Evolutionary conservation across 2,113 vertebrate genomes (phyloP).

Genomic region (Carettochelys insculpta): DNA sequence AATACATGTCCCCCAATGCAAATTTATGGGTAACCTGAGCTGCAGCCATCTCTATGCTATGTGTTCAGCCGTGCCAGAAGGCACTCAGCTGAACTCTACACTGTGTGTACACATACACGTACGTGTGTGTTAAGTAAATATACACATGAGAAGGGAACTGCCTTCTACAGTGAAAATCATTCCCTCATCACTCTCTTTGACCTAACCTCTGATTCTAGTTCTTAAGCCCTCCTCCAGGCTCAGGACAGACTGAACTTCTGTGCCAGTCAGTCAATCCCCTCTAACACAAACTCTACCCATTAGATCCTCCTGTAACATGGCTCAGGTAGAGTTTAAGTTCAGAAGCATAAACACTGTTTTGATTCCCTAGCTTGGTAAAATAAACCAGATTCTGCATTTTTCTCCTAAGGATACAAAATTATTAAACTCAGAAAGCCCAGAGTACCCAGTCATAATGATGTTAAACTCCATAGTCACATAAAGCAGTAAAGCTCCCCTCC

Average conservation of each 20-base stretch:
- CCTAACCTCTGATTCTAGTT: background rate
- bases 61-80: background rate
- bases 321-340: background rate
- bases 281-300: background rate
- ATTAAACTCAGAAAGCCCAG: background rate
- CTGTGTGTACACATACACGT: too few relatives aligned
- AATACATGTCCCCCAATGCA: accelerated
- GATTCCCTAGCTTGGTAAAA: background rate
- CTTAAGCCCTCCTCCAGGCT: background rate
- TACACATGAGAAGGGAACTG: background rate
- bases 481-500: too few relatives aligned
- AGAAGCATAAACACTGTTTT: background rate
- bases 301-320: background rate
- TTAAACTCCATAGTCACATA: background rate
- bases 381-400: background rate
- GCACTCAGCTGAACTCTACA: background rate
- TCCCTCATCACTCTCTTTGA: background rate
- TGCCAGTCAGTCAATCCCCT: background rate
- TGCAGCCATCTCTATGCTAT: background rate
- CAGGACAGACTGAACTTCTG: background rate
- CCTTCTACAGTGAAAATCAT: background rate
- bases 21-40: background rate
- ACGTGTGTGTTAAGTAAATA: background rate
- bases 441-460: background rate
- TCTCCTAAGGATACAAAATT: background rate